Evolutionary conservation across 1,140 invertebrate species (phyloP).

Genomic region (Luehdorfia chinensis): DNA sequence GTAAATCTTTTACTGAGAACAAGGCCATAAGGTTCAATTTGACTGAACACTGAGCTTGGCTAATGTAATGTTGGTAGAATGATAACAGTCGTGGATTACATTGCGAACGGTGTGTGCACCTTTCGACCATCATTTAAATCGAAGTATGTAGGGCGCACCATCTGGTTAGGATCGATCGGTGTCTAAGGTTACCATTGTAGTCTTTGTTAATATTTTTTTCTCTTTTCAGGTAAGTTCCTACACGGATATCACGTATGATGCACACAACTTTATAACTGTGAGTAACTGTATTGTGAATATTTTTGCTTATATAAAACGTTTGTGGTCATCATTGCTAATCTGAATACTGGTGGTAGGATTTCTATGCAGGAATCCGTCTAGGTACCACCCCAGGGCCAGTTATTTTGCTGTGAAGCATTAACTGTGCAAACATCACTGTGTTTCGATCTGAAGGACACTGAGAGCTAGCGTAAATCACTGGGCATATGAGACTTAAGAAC

Average conservation of each 20-base stretch:
- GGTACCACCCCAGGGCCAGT: no score
- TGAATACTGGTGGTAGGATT: no score
- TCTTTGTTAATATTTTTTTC: slow-evolving; percentile 14
- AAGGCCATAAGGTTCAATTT: background rate
- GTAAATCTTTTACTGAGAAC: no score
- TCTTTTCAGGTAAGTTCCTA: slow-evolving; percentile 13
- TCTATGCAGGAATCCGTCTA: no score
- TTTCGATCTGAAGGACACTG: no score
- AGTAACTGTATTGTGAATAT: slow-evolving; percentile 3
- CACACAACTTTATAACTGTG: background rate
- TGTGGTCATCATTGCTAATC: background rate
- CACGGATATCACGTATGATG: background rate
- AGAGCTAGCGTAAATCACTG: no score
- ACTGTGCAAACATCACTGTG: no score
- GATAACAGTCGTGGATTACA: slow-evolving; percentile 9
- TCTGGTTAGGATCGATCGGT: slow-evolving; percentile 2
- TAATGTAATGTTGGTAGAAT: no score
- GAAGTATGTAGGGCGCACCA: background rate
- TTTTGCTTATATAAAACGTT: background rate
- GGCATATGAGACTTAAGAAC: no score
- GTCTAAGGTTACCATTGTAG: slow-evolving; percentile 10
- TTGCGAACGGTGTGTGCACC: slow-evolving; percentile 5
- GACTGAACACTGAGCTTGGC: background rate
- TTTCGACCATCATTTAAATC: slow-evolving; percentile 10
- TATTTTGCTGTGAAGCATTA: no score